Evolutionary conservation across 2,888 invertebrate genomes (phyloP), one percentile per base, ranked within the genome.

Genomic region (Automeris io): DNA sequence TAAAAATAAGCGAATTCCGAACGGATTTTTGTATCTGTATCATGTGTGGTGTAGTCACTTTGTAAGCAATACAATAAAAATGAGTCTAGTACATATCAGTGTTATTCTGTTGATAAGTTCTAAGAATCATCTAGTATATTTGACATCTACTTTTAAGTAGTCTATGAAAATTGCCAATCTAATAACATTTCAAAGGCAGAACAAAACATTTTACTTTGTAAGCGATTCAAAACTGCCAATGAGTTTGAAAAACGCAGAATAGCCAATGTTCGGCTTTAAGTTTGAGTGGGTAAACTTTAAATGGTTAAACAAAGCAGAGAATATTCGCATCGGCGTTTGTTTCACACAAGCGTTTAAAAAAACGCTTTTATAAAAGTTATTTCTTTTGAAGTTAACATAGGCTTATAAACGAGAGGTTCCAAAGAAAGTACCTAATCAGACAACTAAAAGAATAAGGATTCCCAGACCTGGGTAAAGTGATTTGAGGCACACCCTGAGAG

Each of bases 221-320:
- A 24, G 32, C 21, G 21, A 31, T 11, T 31, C 24, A 12, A 32
- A 32, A 35, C 33, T 33, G 16, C 24, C 42, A 43, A 46, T 45
- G 45, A 45, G 40, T 49, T 45, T 39, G 36, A 45, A 54, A 42
- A 41, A 47, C 34, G 33, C 29, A 43, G 43, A 55, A 45, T 44
- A 44, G 38, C 42, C 50, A 43, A 34, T 43, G 41, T 31, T 42
- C 41, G 39, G 41, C 43, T 41, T 46, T 43, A 52, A 46, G 46
- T 45, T 38, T 45, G 47, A 48, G 41, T 40, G 41, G 24, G 36
- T 39, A 46, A 60, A 62, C 49, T 58, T 56, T 40, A 51, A 52
- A 22, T 53, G 44, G 53, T 51, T 56, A 55, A 58, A 57, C 56
- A 53, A 57, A 53, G 51, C 42, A 41, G n/a, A 45, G 47, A 43